phyloP scores from a whole-genome alignment of 2,888 invertebrate genomes.

The Julus scandinavius region DNA sequence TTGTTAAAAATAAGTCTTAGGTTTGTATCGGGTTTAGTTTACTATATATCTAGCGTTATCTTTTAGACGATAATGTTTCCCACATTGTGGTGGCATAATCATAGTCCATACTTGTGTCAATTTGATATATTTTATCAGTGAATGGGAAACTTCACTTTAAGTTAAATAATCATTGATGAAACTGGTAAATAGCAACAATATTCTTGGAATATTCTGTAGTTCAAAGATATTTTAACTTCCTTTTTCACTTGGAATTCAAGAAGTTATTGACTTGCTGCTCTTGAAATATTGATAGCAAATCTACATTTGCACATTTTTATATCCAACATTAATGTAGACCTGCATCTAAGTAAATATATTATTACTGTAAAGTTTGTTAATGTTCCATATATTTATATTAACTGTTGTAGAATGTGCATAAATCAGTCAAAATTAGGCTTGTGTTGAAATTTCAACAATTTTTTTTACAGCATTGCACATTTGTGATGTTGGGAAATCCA shows the following conservation, averaged over 20 bases:
- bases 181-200: not conserved
- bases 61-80: not conserved
- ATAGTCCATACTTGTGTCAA: not conserved
- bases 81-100: not conserved
- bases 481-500: too few relatives aligned
- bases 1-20: not conserved
- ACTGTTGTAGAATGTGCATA: too few relatives aligned
- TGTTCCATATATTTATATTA: too few relatives aligned
- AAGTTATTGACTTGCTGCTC: not conserved
- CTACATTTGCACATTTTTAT: too few relatives aligned
- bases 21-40: not conserved
- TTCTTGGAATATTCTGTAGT: not conserved
- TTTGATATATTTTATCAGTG: not conserved
- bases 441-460: too few relatives aligned
- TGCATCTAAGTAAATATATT: too few relatives aligned
- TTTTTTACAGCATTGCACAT: too few relatives aligned
- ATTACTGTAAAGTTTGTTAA: too few relatives aligned
- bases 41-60: not conserved
- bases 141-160: constrained; percentile 8
- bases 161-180: not conserved
- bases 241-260: not conserved
- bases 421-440: too few relatives aligned
- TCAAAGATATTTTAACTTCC: not conserved
- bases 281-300: not conserved
- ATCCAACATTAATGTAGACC: too few relatives aligned